Evolutionary conservation across 2,888 invertebrate species (phyloP), one percentile per base, ranked within the genome.

Genomic region (Drosophila mimetica): DNA sequence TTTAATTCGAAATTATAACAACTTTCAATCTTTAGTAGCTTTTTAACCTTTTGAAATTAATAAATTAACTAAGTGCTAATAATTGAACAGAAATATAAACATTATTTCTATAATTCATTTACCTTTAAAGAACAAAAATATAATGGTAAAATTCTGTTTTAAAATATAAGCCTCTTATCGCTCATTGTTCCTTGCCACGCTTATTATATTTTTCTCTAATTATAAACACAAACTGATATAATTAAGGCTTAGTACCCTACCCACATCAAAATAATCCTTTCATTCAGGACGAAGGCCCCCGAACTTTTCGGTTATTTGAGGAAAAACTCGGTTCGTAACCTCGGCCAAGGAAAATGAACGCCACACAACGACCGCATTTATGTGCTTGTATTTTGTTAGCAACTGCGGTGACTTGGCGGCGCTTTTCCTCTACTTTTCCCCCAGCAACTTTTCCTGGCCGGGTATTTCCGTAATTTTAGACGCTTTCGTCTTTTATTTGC

Each of bases 381-480:
- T 59, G 34, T 44, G 34, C 48, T 28, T 55, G 34, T 44, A 34
- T 41, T 53, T 30, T 53, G 30, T 42, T 53, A 46, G 30, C 18
- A 9, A 42, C 57, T 54, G 44, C 57, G 59, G 57, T 34, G 51
- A 44, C 63, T 63, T 44, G 36, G 36, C 30, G 63, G 46, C 2
- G 57, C 55, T 44, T 60, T 55, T 22, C 46, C 28, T 9, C n/a
- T 1, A 8, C 3, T 39, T 37, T 30, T 8, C 9, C 34, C 18
- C 34, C 7, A n/a, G 4, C 16, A 13, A 18, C 22, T 37, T 46
- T 44, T 44, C 36, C 64, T 28, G 42, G 36, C 75, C 77, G 66
- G 67, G 70, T 71, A 73, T 72, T 85, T 84, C 85, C 83, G 81
- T 76, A 77, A 76, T 80, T 76, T 80, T 64, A 74, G 72, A 74